phyloP scores from a whole-genome alignment of 2,113 vertebrate species.

The Pogona vitticeps region DNA sequence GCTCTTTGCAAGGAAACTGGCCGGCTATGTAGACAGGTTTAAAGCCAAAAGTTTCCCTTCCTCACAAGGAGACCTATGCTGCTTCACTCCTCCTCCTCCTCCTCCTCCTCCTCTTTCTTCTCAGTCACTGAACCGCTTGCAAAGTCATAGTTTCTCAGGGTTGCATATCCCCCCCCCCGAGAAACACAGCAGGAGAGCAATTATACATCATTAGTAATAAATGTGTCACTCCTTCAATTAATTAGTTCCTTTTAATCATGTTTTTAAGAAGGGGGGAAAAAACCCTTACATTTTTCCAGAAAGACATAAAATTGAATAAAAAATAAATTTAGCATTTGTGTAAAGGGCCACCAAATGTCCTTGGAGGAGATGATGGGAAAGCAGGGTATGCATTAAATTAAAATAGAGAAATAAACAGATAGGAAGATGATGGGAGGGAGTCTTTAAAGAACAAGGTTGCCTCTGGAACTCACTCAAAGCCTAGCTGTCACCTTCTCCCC shows the following conservation, averaged over 20 bases:
- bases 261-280: neutral
- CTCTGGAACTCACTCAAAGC: neutral
- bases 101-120: too few relatives aligned
- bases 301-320: neutral
- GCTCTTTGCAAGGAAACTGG: neutral
- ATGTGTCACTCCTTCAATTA: constrained; percentile 38
- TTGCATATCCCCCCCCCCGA: constrained; percentile 41
- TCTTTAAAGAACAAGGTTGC: accelerated
- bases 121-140: neutral
- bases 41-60: neutral
- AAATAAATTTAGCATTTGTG: neutral
- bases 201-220: constrained; percentile 52
- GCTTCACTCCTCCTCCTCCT: neutral
- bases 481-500: neutral
- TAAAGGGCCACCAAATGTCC: neutral
- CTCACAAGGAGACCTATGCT: neutral
- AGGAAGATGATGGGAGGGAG: neutral
- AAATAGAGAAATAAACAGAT: neutral
- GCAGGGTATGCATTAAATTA: neutral
- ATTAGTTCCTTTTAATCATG: constrained; percentile 52
- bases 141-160: constrained; percentile 12
- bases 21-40: too few relatives aligned
- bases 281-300: neutral
- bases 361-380: neutral
- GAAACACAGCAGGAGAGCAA: constrained; percentile 32